phyloP scores from a whole-genome alignment of 1,140 invertebrate species.

The Muscidifurax raptorellus region DNA sequence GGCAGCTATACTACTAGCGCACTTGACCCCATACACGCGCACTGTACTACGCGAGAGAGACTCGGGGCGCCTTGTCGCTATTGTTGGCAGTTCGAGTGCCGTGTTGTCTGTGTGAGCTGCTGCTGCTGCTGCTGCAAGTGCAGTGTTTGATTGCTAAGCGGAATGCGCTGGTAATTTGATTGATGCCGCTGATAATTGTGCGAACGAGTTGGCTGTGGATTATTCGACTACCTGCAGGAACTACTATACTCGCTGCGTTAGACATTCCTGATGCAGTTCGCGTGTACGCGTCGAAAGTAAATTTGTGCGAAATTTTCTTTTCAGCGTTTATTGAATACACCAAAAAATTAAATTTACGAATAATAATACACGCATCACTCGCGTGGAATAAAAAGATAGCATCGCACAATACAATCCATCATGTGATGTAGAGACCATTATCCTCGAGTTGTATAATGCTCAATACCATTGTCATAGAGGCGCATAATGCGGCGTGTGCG shows the following conservation, averaged over 20 bases:
- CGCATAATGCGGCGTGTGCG: background rate
- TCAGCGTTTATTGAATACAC: background rate
- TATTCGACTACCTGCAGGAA: background rate
- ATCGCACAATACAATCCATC: background rate
- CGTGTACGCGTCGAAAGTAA: background rate
- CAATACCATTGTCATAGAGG: background rate
- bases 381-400: no score
- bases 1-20: constrained; percentile 11
- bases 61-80: background rate
- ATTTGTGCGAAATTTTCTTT: background rate
- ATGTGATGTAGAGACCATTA: background rate
- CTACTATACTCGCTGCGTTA: background rate
- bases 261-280: background rate
- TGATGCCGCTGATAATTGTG: background rate
- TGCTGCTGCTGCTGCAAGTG: constrained; percentile 5
- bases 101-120: background rate
- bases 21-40: constrained; percentile 52
- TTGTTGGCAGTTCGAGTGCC: background rate
- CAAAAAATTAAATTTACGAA: no score
- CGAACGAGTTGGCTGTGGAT: background rate
- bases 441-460: background rate
- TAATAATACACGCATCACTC: no score
- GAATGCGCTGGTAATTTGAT: background rate
- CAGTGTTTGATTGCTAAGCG: constrained; percentile 43
- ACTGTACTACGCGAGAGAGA: constrained; percentile 46